Evolutionary conservation across 2,113 vertebrate species (phyloP), one percentile per base, ranked within the genome.

Genomic region (Phalacrocorax pelagicus): DNA sequence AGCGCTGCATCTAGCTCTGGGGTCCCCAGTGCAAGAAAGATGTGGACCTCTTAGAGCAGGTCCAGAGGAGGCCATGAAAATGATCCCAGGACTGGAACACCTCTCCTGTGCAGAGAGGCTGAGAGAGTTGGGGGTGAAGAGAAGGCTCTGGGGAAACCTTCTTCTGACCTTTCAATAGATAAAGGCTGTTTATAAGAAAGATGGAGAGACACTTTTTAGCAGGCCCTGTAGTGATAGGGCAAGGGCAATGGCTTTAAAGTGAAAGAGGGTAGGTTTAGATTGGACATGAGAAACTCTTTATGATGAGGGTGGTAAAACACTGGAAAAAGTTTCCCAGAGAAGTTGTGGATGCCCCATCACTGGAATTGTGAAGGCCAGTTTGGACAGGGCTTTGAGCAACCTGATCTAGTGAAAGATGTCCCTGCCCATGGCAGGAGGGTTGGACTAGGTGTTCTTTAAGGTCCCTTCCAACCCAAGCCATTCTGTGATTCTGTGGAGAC

Each of bases 351-450:
- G 66, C 36, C 16, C 13, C 54, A 21, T 30, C 6, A 1, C 1
- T 74, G 55, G 15, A 1, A 63, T 23, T 36, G 69, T 23, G 21
- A 23, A 54, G 15, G 65, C 3, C 9, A 9, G 42, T 6, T 0
- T 89, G 55, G 27, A 70, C 0, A 0, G 21, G 42, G 10, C 52
- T 58, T 47, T 14, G 61, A 34, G 51, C 27, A 36, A 0, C 13
- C 32, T 92, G 61, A 8, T 6, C 0, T 0, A 7, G 61, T 84
- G 12, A 22, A 5, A 71, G 29, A 3, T 57, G 52, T 54, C 58
- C 17, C 47, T 90, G 63, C 30, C 32, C 0, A 0, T 4, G 12
- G 15, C 44, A 66, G 14, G 15, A 2, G 16, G 11, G 7, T 17
- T 49, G 36, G 13, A 40, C 62, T 34, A 8, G 18, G 3, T 26